Conservation (phyloP, 2,888 invertebrate species). For the Drosophila mimetica region DNA sequence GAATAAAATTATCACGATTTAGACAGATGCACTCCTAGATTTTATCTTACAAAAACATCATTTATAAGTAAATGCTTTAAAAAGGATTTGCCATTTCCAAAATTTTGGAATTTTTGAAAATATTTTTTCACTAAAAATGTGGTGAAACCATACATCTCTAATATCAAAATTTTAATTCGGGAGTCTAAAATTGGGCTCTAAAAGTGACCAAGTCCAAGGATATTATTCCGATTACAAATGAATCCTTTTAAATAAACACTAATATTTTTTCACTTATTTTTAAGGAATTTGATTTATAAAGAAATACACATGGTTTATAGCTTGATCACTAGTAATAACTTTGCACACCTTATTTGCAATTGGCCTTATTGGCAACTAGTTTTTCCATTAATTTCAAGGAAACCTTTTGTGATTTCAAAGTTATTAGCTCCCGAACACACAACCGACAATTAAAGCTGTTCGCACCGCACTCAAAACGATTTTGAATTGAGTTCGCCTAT, state of each 20-base stretch:
- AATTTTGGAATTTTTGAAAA: no score
- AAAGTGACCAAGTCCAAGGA: no score
- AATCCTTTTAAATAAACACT: not conserved
- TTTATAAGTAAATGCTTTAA: no score
- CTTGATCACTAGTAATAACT: not conserved
- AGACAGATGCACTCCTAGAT: not conserved
- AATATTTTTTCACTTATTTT: no score
- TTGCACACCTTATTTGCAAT: constrained; percentile 6
- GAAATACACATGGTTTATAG: not conserved
- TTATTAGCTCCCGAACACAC: not conserved
- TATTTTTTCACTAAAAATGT: no score
- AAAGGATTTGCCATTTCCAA: no score
- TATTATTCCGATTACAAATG: no score
- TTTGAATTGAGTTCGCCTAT: constrained; percentile 10
- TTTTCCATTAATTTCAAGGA: constrained; percentile 18
- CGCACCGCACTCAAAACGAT: constrained; percentile 23
- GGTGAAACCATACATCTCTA: not conserved
- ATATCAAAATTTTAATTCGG: no score
- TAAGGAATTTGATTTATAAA: not conserved
- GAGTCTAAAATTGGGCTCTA: no score
- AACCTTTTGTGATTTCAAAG: not conserved
- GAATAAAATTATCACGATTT: not conserved
- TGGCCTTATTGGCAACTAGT: constrained; percentile 15
- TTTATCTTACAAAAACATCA: no score
- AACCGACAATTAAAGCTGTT: constrained; percentile 41